phyloP scores from a whole-genome alignment of 1,140 invertebrate genomes.

The Bathynomus jamesi region DNA sequence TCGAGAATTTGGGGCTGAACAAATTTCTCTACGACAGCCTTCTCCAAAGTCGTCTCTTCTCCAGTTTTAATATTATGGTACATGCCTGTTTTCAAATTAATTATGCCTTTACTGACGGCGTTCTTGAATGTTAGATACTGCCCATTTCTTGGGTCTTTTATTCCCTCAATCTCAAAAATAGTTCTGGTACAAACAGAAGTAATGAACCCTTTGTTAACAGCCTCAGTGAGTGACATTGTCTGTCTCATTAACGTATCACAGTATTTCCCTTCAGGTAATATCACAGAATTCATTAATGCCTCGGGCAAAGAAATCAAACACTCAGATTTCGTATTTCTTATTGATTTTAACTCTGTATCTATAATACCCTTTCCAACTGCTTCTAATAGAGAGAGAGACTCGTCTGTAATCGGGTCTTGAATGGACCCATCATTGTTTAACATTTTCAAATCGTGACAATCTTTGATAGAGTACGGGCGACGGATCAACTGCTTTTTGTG shows the following conservation, averaged over 20 bases:
- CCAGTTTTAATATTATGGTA: conserved; percentile 65
- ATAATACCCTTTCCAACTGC: conserved; percentile 75
- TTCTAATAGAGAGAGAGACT: conserved; percentile 68
- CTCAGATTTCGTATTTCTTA: conserved; percentile 63
- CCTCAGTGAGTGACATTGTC: conserved; percentile 62
- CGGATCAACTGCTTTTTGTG: conserved; percentile 65
- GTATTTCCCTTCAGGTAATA: conserved; percentile 64
- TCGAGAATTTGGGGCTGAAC: conserved; percentile 69
- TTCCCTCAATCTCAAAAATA: conserved; percentile 84
- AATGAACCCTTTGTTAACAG: conserved; percentile 76
- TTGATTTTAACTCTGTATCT: conserved; percentile 74
- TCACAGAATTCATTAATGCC: conserved; percentile 67
- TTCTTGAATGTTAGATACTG: conserved; percentile 79
- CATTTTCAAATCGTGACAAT: conserved; percentile 52
- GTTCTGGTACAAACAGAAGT: conserved; percentile 77
- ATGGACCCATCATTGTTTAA: conserved; percentile 53
- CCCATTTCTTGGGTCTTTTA: conserved; percentile 70
- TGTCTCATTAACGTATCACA: conserved; percentile 61
- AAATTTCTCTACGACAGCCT: conserved; percentile 46
- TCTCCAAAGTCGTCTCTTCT: conserved; percentile 60
- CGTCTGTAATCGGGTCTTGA: conserved; percentile 64
- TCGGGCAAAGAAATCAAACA: conserved; percentile 74
- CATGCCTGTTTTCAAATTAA: conserved; percentile 64
- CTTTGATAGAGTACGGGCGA: conserved; percentile 83
- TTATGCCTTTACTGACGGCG: conserved; percentile 67